These are phyloP conservation scores for Seira musarum DNA, from an alignment of 2,888 invertebrate genomes.

Conservation along the genomic window DNA sequence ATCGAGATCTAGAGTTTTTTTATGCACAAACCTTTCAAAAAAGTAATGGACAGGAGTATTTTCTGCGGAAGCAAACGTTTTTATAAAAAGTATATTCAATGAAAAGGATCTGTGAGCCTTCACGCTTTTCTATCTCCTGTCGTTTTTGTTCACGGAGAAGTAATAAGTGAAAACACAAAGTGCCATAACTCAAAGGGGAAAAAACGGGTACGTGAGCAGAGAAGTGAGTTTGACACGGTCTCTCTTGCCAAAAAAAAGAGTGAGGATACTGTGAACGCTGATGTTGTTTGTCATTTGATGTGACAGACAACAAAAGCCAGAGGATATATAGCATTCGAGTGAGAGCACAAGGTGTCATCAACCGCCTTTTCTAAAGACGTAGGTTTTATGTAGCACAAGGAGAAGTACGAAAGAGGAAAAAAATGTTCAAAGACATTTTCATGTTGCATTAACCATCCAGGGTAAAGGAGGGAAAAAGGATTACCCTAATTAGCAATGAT, in stretches of 20 bases:
- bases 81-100: neutral
- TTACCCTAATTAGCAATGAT: too few relatives aligned
- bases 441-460: too few relatives aligned
- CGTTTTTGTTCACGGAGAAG: neutral
- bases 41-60: too few relatives aligned
- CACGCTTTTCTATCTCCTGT: neutral
- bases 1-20: neutral
- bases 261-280: slow-evolving; percentile 26
- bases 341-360: neutral
- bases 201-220: slow-evolving; percentile 19
- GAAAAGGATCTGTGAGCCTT: neutral
- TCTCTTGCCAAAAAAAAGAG: slow-evolving; percentile 45
- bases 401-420: too few relatives aligned
- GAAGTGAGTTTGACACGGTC: slow-evolving; percentile 53
- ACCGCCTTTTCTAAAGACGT: too few relatives aligned
- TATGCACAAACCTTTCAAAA: too few relatives aligned
- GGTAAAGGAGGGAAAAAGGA: too few relatives aligned
- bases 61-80: neutral
- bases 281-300: slow-evolving; percentile 46
- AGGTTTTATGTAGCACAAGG: too few relatives aligned
- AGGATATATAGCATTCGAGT: slow-evolving; percentile 22
- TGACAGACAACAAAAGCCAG: slow-evolving; percentile 31
- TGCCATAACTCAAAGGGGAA: slow-evolving; percentile 41
- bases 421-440: too few relatives aligned
- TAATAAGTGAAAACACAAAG: slow-evolving; percentile 51